Conservation (phyloP, 1,140 invertebrate species). For the Trichonephila clavata region DNA sequence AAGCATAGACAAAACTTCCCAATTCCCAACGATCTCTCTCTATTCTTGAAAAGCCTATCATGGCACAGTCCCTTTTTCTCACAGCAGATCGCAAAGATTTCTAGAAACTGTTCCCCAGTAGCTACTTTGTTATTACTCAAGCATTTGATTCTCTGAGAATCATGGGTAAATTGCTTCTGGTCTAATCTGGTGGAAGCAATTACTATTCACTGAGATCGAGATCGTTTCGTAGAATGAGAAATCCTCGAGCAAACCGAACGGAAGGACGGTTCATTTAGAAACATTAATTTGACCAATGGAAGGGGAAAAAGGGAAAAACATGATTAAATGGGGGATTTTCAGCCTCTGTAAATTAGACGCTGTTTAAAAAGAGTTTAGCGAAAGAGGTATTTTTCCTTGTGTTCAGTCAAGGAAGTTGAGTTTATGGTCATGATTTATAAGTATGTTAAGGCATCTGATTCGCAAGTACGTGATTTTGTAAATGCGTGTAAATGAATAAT, state of each 20-base stretch:
- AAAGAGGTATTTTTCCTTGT: too few relatives aligned
- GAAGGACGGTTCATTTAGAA: neutral
- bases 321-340: neutral
- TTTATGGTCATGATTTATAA: too few relatives aligned
- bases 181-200: conserved; percentile 27
- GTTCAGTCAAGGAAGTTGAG: too few relatives aligned
- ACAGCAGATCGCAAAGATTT: neutral
- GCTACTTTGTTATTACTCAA: conserved; percentile 35
- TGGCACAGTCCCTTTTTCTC: neutral
- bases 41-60: neutral
- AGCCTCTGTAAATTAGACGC: neutral
- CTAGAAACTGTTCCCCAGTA: neutral
- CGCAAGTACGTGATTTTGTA: too few relatives aligned
- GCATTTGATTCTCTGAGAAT: conserved; percentile 7
- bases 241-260: neutral
- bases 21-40: neutral
- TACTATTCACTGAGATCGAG: conserved; percentile 4
- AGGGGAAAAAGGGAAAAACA: neutral
- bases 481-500: too few relatives aligned
- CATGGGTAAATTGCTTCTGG: conserved; percentile 29
- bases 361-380: neutral
- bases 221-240: conserved; percentile 17
- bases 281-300: neutral
- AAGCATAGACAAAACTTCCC: neutral
- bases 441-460: too few relatives aligned